Conservation (phyloP, 2,888 invertebrate species). For the Archips xylosteana region DNA sequence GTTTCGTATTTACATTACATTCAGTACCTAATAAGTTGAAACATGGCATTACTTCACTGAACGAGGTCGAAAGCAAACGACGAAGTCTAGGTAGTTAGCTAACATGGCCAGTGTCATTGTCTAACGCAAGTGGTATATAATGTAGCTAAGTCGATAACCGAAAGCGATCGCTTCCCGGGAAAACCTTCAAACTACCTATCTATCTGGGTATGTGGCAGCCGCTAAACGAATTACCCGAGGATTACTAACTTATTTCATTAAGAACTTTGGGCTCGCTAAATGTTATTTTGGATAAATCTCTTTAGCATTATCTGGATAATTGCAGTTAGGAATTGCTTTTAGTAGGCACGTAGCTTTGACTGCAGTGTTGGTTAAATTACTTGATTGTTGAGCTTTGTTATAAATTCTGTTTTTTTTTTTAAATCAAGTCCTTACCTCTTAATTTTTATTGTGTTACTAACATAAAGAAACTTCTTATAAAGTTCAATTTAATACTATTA, state of each 20-base stretch:
- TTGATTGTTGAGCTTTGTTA: neutral
- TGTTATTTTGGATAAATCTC: constrained; percentile 75
- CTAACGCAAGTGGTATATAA: constrained; percentile 6
- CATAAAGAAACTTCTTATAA: neutral
- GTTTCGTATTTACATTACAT: neutral
- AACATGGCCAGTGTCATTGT: constrained; percentile 11
- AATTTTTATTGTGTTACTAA: neutral
- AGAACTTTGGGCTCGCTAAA: constrained; percentile 71
- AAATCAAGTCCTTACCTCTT: neutral
- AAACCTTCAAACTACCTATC: constrained; percentile 59
- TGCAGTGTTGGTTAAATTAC: constrained; percentile 25
- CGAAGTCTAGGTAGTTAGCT: neutral
- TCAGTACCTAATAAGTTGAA: neutral
- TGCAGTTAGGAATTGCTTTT: constrained; percentile 56
- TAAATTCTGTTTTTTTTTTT: neutral
- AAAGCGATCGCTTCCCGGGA: constrained; percentile 44
- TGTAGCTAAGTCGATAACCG: constrained; percentile 15
- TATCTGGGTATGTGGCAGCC: constrained; percentile 62
- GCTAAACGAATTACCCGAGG: constrained; percentile 76
- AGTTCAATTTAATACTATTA: neutral
- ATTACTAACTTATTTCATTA: constrained; percentile 81
- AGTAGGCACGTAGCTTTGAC: constrained; percentile 37
- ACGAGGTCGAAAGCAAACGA: neutral
- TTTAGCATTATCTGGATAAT: constrained; percentile 68
- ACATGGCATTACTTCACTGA: neutral